phyloP scores from a whole-genome alignment of 2,888 invertebrate genomes.

The Ormyrus labotus region DNA sequence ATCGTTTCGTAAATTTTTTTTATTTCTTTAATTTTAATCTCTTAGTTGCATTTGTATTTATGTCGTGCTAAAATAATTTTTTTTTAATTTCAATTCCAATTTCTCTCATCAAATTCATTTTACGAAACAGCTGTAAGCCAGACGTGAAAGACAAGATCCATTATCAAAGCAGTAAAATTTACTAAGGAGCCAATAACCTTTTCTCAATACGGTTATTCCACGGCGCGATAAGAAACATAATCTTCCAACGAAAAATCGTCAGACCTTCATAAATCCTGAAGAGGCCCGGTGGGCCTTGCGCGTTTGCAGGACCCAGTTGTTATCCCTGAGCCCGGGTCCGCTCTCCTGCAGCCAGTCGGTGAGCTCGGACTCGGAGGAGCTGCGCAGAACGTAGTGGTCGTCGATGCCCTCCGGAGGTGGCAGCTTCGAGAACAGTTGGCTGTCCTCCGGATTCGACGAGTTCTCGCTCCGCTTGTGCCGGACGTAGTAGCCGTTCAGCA shows the following conservation, averaged over 20 bases:
- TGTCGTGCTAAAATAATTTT: too few species aligned
- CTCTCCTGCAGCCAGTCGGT: constrained; percentile 63
- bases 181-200: too few species aligned
- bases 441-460: constrained; percentile 61
- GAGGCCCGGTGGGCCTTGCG: constrained; percentile 67
- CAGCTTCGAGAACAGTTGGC: constrained; percentile 64
- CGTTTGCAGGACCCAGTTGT: constrained; percentile 68
- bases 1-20: too few species aligned
- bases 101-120: too few species aligned
- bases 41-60: too few species aligned
- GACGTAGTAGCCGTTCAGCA: constrained; percentile 67
- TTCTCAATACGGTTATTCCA: too few species aligned
- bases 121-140: too few species aligned
- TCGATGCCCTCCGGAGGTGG: constrained; percentile 60
- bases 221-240: background rate
- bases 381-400: constrained; percentile 39
- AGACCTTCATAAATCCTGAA: constrained; percentile 64
- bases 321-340: constrained; percentile 67
- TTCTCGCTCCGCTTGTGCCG: constrained; percentile 55
- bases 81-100: too few species aligned
- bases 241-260: constrained; percentile 14
- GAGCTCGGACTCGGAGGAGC: constrained; percentile 41
- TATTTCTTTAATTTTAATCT: too few species aligned
- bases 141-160: too few species aligned
- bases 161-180: too few species aligned